phyloP scores from a whole-genome alignment of 2,888 invertebrate genomes.

The Acanthosepion pharaonis region DNA sequence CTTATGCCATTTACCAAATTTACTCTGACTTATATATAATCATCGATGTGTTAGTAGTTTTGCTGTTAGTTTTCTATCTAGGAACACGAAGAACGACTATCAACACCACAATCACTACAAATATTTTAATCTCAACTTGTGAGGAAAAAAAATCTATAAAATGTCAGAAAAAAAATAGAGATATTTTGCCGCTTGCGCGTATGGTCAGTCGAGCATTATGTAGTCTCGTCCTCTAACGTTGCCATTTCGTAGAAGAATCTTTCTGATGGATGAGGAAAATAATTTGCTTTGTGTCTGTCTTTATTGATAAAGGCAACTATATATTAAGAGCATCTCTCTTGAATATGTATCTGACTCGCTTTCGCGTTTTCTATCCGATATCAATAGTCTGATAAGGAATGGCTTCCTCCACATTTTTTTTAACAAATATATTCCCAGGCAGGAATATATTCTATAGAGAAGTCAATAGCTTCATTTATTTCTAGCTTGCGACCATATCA shows the following conservation, averaged over 20 bases:
- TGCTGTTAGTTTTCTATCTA: too few relatives aligned
- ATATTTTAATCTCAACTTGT: not conserved
- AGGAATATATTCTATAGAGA: too few relatives aligned
- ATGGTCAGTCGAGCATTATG: not conserved
- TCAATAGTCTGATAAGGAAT: too few relatives aligned
- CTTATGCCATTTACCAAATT: not conserved
- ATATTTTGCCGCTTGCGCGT: not conserved
- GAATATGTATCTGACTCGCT: too few relatives aligned
- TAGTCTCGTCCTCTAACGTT: not conserved
- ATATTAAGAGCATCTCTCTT: too few relatives aligned
- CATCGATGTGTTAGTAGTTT: not conserved
- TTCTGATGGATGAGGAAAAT: not conserved
- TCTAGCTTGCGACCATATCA: too few relatives aligned
- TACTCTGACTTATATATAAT: not conserved
- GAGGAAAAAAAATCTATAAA: not conserved
- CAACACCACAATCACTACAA: not conserved
- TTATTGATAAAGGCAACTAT: not conserved
- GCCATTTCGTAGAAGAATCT: not conserved
- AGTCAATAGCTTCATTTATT: too few relatives aligned
- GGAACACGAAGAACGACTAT: not conserved
- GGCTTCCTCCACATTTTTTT: too few relatives aligned
- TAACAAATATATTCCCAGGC: too few relatives aligned
- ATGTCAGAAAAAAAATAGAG: not conserved
- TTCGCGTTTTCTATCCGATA: too few relatives aligned
- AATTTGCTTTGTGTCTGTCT: not conserved